phyloP scores from a whole-genome alignment of 2,797 vertebrate genomes.

The Siniperca undulata region DNA sequence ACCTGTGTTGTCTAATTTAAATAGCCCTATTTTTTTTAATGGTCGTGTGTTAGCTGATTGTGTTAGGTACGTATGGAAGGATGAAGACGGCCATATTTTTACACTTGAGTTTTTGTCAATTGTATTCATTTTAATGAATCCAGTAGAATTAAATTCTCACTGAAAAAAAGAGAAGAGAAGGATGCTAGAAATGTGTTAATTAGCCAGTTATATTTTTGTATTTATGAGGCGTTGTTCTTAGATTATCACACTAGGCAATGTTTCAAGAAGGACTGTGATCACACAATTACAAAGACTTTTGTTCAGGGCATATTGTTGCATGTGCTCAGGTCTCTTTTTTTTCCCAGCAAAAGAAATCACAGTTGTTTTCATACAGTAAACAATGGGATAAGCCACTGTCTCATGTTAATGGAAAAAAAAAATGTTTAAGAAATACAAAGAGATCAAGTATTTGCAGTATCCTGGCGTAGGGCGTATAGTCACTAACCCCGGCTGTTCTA shows the following conservation, averaged over 20 bases:
- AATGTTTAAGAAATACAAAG: neutral
- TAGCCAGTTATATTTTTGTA: neutral
- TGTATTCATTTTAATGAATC: neutral
- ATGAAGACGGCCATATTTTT: neutral
- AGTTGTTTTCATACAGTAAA: constrained; percentile 1
- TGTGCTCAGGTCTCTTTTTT: neutral
- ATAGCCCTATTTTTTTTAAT: neutral
- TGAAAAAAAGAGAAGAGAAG: neutral
- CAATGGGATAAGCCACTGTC: too few relatives aligned
- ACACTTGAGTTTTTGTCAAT: neutral
- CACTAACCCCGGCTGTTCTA: neutral
- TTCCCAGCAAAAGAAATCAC: neutral
- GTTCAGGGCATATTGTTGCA: neutral
- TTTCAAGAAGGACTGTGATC: constrained; percentile 27
- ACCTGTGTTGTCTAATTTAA: neutral
- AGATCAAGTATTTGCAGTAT: neutral
- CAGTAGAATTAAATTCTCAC: neutral
- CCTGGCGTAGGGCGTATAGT: neutral
- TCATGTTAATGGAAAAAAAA: neutral
- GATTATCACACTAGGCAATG: constrained; percentile 15
- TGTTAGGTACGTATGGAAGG: neutral
- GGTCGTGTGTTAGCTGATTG: neutral
- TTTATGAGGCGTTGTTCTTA: neutral
- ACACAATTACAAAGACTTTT: neutral
- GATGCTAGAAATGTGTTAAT: constrained; percentile 12